Evolutionary conservation across 1,140 invertebrate genomes (phyloP).

Genomic region (Medauroidea extradentata): DNA sequence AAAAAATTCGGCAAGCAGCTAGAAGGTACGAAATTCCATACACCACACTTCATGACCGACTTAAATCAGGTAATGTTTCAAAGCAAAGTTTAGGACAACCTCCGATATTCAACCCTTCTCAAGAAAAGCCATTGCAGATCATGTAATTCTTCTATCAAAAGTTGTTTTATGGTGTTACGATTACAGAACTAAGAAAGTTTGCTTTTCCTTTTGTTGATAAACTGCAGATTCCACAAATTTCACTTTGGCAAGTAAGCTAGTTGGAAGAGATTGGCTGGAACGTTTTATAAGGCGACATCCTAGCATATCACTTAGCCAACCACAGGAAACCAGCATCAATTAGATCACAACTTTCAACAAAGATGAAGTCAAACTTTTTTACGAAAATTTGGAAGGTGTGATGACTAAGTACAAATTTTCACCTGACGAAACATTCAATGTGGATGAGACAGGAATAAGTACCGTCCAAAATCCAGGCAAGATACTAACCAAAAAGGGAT

Average conservation of each 20-base stretch:
- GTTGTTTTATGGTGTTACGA: constrained; percentile 3
- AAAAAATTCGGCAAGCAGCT: background rate
- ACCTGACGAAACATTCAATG: constrained; percentile 40
- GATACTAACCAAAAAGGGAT: constrained; percentile 5
- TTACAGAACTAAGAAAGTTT: constrained; percentile 13
- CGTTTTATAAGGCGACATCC: constrained; percentile 29
- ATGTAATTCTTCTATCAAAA: constrained; percentile 1
- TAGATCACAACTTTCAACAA: constrained; percentile 33
- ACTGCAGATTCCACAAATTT: constrained; percentile 28
- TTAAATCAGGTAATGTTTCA: background rate
- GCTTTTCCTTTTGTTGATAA: constrained; percentile 26
- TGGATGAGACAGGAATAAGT: constrained; percentile 9
- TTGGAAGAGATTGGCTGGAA: constrained; percentile 32
- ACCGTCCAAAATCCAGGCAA: constrained; percentile 29
- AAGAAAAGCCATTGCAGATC: constrained; percentile 4
- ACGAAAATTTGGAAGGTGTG: constrained; percentile 28
- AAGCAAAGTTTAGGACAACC: background rate
- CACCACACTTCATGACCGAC: background rate
- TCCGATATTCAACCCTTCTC: background rate
- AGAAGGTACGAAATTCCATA: background rate
- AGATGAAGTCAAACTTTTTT: constrained; percentile 15
- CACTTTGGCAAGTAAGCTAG: constrained; percentile 25
- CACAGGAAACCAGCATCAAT: constrained; percentile 33
- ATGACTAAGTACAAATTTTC: constrained; percentile 37
- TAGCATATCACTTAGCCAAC: constrained; percentile 30